Percentiles rank a stretch among this genome's conserved stretches.
Conservation (phyloP, 2,888 invertebrate genomes). For the Hypolimnas misippus region DNA sequence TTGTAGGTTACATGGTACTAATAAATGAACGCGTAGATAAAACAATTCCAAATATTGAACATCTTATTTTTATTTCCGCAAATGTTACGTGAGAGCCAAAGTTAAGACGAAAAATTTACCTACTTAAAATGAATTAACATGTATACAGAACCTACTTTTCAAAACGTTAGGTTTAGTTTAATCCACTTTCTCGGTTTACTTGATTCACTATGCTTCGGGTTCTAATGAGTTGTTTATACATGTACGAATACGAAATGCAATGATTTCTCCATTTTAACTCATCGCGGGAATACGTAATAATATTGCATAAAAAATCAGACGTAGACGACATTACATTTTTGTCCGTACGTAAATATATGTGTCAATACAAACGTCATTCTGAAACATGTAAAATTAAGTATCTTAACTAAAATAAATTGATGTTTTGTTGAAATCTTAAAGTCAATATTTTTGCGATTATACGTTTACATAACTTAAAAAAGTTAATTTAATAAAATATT, state of each 20-base stretch:
- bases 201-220: conserved; percentile 38
- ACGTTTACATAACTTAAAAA: too few relatives aligned
- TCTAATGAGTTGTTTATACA: conserved; percentile 45
- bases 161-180: conserved; percentile 45
- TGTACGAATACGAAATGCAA: conserved; percentile 25
- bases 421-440: too few relatives aligned
- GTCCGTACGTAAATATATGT: conserved; percentile 5
- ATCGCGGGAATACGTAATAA: conserved; percentile 32
- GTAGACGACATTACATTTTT: background rate
- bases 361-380: conserved; percentile 34
- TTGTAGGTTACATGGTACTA: background rate
- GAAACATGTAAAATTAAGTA: too few relatives aligned
- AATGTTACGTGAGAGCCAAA: conserved; percentile 32
- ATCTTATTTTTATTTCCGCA: conserved; percentile 10
- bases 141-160: conserved; percentile 43
- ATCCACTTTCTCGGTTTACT: conserved; percentile 46
- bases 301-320: conserved; percentile 41
- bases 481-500: too few relatives aligned
- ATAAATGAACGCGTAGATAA: background rate
- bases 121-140: conserved; percentile 39
- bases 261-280: conserved; percentile 35
- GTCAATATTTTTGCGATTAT: too few relatives aligned
- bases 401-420: too few relatives aligned
- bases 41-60: background rate
- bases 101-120: conserved; percentile 33